Evolutionary conservation across 2,797 vertebrate genomes (phyloP), one percentile per base, ranked within the genome.

Genomic region (Crax fasciolata): DNA sequence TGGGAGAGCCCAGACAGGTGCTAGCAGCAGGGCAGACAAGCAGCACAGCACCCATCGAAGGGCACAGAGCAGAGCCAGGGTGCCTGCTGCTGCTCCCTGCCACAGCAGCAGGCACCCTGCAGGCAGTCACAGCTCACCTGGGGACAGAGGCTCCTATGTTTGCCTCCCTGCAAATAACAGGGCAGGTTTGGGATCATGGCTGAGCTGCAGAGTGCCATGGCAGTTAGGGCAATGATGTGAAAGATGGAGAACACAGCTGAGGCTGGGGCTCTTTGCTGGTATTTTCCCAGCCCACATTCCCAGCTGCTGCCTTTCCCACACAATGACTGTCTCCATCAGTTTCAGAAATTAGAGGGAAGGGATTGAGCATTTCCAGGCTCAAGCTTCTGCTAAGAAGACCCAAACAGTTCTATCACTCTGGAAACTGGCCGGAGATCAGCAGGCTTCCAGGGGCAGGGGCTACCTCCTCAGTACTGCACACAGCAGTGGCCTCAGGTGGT

Each of bases 51-150:
- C 35, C 27, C 28, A 30, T 17, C 17, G 17, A 27, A 54, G 51
- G 51, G 16, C 51, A 54, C 6, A 1, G 51, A 38, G 10, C 3
- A 25, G 35, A 39, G 6, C 58, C 58, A 9, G 9, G 27, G 25
- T 14, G 2, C 51, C 35, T 35, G 35, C 35, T 35, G 35, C 35
- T 35, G 35, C 35, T 59, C 35, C 35, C 24, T 59, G 21, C 21
- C 20, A 21, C 23, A 25, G 27, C 44, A 44, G 17, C 0, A 1
- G 49, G 43, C 18, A 4, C 9, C 38, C 11, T 0, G 0, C 3
- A 5, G 27, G 10, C 28, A 67, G 38, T 30, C 23, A 28, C 9
- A 8, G 27, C 7, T 51, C 3, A 0, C 43, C 24, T 46, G 21
- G 6, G 0, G 2, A 15, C 21, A 20, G 20, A 18, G 68, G 23